These are phyloP conservation scores for Proisotoma minuta DNA, from an alignment of 2,888 invertebrate genomes.

Conservation along the genomic window DNA sequence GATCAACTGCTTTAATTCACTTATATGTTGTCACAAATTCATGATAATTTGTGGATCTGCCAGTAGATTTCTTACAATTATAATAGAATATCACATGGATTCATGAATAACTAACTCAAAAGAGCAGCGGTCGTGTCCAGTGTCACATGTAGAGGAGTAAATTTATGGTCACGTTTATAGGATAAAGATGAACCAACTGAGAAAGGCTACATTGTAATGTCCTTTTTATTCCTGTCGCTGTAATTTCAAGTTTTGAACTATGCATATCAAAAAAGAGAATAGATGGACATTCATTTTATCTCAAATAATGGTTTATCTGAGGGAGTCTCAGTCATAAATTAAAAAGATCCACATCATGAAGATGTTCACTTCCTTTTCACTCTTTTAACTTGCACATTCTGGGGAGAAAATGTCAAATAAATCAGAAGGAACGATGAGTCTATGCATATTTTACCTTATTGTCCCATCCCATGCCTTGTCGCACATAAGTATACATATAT, in stretches of 20 bases:
- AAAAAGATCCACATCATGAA: slow-evolving; percentile 34
- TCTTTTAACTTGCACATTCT: slow-evolving; percentile 40
- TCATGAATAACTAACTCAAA: not conserved
- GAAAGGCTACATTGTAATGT: no score
- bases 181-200: not conserved
- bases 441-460: slow-evolving; percentile 34
- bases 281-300: not conserved
- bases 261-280: not conserved
- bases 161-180: not conserved
- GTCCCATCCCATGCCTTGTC: slow-evolving; percentile 20
- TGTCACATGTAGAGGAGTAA: not conserved
- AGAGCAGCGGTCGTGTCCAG: not conserved
- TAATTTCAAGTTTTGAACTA: not conserved
- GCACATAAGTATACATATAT: no score
- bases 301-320: not conserved
- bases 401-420: slow-evolving; percentile 35
- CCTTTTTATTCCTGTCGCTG: no score
- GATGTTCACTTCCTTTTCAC: slow-evolving; percentile 41
- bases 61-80: not conserved
- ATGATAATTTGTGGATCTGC: no score
- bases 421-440: slow-evolving; percentile 35
- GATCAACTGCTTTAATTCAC: not conserved
- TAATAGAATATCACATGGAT: not conserved
- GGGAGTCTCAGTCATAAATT: slow-evolving; percentile 24
- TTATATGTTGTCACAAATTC: not conserved